Percentiles rank a stretch among this genome's conserved stretches.
These are phyloP conservation scores for Acrossocheilus wenchowensis DNA, from an alignment of 2,797 vertebrate genomes.

Conservation along the genomic window DNA sequence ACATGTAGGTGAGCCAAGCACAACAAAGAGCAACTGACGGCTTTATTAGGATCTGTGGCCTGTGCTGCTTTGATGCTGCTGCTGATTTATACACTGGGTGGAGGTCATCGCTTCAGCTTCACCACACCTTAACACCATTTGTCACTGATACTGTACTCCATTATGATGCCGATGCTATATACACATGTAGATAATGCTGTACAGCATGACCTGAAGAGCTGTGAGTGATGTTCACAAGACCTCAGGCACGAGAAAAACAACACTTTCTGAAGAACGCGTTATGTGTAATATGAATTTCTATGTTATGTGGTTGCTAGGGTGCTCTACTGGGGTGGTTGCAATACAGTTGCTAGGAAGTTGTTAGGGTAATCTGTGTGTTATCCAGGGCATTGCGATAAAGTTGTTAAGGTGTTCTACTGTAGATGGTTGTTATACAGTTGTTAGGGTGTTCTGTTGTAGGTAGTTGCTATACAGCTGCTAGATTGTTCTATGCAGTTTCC, in stretches of 20 bases:
- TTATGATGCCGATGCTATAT: slow-evolving; percentile 44
- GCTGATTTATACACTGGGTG: slow-evolving; percentile 48
- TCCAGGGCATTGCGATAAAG: not conserved
- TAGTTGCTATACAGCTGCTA: not conserved
- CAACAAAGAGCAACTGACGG: slow-evolving; percentile 47
- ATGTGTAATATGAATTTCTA: not conserved
- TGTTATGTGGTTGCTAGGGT: not conserved
- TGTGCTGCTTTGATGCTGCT: slow-evolving; percentile 45
- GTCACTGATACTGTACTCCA: slow-evolving; percentile 55
- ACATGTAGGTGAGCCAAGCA: slow-evolving; percentile 51
- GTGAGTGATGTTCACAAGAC: slow-evolving; percentile 5
- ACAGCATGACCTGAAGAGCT: not conserved
- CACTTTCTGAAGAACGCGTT: not conserved
- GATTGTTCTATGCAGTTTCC: not conserved
- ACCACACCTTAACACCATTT: slow-evolving; percentile 46
- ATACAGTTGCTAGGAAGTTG: not conserved
- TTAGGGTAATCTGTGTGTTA: not conserved
- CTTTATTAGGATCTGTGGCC: slow-evolving; percentile 40
- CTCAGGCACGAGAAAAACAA: not conserved
- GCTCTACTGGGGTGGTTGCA: not conserved
- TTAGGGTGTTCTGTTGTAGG: not conserved
- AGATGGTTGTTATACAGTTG: not conserved
- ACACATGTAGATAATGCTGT: not conserved
- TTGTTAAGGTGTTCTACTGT: not conserved
- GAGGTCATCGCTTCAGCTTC: not conserved